Evolutionary conservation across 2,113 vertebrate species (phyloP), one percentile per base, ranked within the genome.

Genomic region (Mesitornis unicolor): DNA sequence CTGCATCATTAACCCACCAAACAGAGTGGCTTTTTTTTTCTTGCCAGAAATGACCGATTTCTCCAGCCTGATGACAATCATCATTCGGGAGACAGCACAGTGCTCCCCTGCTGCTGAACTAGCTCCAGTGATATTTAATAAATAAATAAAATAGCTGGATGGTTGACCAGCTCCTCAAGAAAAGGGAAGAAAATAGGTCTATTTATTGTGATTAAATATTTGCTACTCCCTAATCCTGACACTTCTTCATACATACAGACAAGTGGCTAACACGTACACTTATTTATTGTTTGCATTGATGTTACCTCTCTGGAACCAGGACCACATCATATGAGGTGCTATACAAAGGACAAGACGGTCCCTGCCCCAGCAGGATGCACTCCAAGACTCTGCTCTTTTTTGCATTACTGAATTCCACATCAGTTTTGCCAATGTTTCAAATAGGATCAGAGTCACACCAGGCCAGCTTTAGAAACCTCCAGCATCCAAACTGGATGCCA

Each of bases 1-100:
- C 95, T 84, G 96, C 95, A 87, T 87, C 95, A 96, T 96, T 96
- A 96, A 97, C 96, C 89, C 91, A 61, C 87, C 94, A 43, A 93
- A 77, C 73, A 84, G 36, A n/a, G n/a, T n/a, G n/a, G n/a, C n/a
- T n/a, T 22, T 89, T 70, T 94, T 83, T 53, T 6, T 10, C 86
- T 65, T 93, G 93, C 92, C 93, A 95, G 79, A 40, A 90, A 90
- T 92, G 95, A 95, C 59, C 74, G 93, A 93, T 96, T 88, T 70
- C 93, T 78, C 87, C 57, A 93, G 91, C 90, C 90, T 42, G 88
- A 80, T 82, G 85, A 83, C 94, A 94, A 82, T 89, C 96, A 68
- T 67, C 81, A 4, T 70, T 51, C 1, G 11, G 81, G 87, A 94
- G 89, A 57, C 69, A 84, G 94, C 87, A 84, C 81, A 77, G 84